These are phyloP conservation scores for Plestiodon gilberti DNA, from an alignment of 2,113 vertebrate species.

Conservation along the genomic window DNA sequence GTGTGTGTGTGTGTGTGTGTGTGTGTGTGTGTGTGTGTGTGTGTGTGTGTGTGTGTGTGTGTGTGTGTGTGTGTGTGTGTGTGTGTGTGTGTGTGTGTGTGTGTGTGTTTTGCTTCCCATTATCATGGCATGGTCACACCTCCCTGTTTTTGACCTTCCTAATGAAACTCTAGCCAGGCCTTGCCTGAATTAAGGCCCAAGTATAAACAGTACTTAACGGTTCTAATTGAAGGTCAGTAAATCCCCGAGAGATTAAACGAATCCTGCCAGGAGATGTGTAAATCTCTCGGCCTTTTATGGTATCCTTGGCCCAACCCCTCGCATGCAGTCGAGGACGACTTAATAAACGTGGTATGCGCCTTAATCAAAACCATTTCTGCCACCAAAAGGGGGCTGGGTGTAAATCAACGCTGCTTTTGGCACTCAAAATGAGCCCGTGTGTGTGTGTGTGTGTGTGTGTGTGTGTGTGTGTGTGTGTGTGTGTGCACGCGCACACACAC, in stretches of 20 bases:
- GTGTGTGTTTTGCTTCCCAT: no score
- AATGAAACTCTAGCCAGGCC: slow-evolving; percentile 70
- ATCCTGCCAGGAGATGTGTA: slow-evolving; percentile 79
- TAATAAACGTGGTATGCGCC: slow-evolving; percentile 81
- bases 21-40: no score
- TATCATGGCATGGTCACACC: slow-evolving; percentile 31
- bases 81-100: no score
- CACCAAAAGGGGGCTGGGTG: slow-evolving; percentile 75
- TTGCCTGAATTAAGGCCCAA: slow-evolving; percentile 79
- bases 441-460: no score
- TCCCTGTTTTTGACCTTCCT: slow-evolving; percentile 53
- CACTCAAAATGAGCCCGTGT: slow-evolving; percentile 78
- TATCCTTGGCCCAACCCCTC: slow-evolving; percentile 61
- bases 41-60: no score
- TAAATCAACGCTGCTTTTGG: slow-evolving; percentile 84
- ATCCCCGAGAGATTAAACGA: slow-evolving; percentile 83
- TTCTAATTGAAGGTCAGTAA: slow-evolving; percentile 87
- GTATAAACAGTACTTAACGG: slow-evolving; percentile 83
- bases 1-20: no score
- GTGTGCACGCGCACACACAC: no score
- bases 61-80: no score
- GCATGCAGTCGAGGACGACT: slow-evolving; percentile 72
- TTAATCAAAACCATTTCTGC: slow-evolving; percentile 87
- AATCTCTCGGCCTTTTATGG: slow-evolving; percentile 79
- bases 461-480: no score